Percentiles rank a stretch among this genome's conserved stretches.
Conservation (phyloP, 2,888 invertebrate species). For the Scaptodrosophila latifasciaeformis region DNA sequence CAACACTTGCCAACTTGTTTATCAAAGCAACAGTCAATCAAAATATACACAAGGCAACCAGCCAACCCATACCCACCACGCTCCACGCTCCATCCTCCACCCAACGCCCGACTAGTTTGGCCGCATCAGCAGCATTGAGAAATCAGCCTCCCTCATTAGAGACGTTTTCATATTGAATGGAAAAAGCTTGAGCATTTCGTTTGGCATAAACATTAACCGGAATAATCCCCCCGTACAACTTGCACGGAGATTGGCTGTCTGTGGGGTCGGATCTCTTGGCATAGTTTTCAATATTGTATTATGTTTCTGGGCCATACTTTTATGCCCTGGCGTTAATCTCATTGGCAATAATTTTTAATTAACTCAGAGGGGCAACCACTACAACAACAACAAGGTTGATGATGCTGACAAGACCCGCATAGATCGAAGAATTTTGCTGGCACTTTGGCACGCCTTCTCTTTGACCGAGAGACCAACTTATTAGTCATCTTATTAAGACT, state of each 20-base stretch:
- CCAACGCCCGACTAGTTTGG: too few species aligned
- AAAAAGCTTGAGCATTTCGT: not conserved
- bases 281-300: slow-evolving; percentile 31
- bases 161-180: slow-evolving; percentile 3
- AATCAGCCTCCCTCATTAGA: slow-evolving; percentile 2
- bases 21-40: slow-evolving; percentile 27
- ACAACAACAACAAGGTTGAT: slow-evolving; percentile 20
- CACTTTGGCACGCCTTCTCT: not conserved
- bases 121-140: too few species aligned
- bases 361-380: slow-evolving; percentile 31
- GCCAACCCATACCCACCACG: not conserved
- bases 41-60: slow-evolving; percentile 10
- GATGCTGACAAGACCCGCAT: slow-evolving; percentile 14
- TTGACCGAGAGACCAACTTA: slow-evolving; percentile 8
- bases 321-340: slow-evolving; percentile 44
- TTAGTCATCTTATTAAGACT: slow-evolving; percentile 37
- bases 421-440: not conserved
- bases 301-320: slow-evolving; percentile 5
- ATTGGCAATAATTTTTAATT: slow-evolving; percentile 62
- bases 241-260: not conserved
- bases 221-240: not conserved
- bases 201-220: slow-evolving; percentile 1
- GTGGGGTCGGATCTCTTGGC: not conserved
- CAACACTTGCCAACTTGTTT: slow-evolving; percentile 32
- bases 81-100: too few species aligned